Evolutionary conservation across 2,113 vertebrate species (phyloP), one percentile per base, ranked within the genome.

Genomic region (Serinus canaria): DNA sequence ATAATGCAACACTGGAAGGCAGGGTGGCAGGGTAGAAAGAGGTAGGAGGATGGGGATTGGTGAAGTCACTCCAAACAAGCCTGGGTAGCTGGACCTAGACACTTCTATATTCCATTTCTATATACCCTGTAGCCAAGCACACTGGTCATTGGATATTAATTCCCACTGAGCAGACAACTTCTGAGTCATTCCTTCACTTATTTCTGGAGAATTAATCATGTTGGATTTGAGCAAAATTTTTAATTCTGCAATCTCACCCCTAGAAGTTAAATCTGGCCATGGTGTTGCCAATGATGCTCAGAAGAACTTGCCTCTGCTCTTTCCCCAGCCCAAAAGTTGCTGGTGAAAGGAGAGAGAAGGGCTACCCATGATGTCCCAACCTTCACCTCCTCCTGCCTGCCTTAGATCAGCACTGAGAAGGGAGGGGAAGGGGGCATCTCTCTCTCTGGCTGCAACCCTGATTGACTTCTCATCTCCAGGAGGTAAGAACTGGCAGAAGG

Each of bases 221-320:
- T 15, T 70, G 67, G 18, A 81, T 89, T 80, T 90, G 18, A 92
- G 17, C 3, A 92, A 90, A 83, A 66, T 30, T 85, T 76, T 33
- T 15, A 88, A 63, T 93, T 86, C 59, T 77, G 18, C 44, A 59
- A 55, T 83, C n/a, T 88, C 68, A 39, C 5, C 7, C 10, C 23
- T 59, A 41, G 8, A 46, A 49, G 37, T 83, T 77, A 63, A 76
- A 93, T 23, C 43, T 86, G 39, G 49, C 15, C 28, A 27, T 21
- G 47, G 24, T 0, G 0, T 15, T 70, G 39, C 11, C 43, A 64
- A 0, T 52, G 56, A 24, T 0, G 0, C n/a, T 46, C 53, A 55
- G 43, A 84, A 70, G 33, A 93, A 73, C 8, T 59, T 77, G 9
- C n/a, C 37, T 66, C 46, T 86, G 46, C 39, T 77, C 35, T 62